Conservation (phyloP, 1,140 invertebrate species). For the Calosoma granatense region DNA sequence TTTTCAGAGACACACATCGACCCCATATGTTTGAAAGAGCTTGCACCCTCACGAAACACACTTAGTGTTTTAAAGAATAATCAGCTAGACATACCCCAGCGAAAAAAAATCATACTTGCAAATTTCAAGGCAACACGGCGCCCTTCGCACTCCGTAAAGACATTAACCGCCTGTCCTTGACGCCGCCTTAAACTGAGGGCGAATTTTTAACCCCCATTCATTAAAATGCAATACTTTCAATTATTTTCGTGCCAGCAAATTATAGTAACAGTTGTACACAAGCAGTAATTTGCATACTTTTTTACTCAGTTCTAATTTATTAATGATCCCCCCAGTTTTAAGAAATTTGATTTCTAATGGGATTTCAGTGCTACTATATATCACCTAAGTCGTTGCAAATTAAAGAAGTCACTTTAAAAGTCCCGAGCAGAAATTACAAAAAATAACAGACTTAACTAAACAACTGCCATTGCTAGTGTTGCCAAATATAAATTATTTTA, state of each 20-base stretch:
- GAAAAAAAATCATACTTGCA: not conserved
- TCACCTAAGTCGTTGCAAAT: too few relatives aligned
- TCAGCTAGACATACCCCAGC: not conserved
- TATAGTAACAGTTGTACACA: slow-evolving; percentile 20
- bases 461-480: too few relatives aligned
- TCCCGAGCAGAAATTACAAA: too few relatives aligned
- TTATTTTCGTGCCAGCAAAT: slow-evolving; percentile 18
- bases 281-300: slow-evolving; percentile 19
- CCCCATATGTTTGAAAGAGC: not conserved
- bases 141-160: not conserved
- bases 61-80: not conserved
- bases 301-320: not conserved
- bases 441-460: too few relatives aligned
- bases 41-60: not conserved
- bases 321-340: too few relatives aligned
- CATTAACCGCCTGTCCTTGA: not conserved
- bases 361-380: too few relatives aligned
- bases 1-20: not conserved
- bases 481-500: too few relatives aligned
- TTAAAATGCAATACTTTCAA: slow-evolving; percentile 15
- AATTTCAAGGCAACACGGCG: not conserved
- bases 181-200: not conserved
- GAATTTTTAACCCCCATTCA: not conserved
- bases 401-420: too few relatives aligned
- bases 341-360: not conserved